Percentiles rank a stretch among this genome's conserved stretches.
These are phyloP conservation scores for Drosophila merina DNA, from an alignment of 2,888 invertebrate species.

Conservation along the genomic window DNA sequence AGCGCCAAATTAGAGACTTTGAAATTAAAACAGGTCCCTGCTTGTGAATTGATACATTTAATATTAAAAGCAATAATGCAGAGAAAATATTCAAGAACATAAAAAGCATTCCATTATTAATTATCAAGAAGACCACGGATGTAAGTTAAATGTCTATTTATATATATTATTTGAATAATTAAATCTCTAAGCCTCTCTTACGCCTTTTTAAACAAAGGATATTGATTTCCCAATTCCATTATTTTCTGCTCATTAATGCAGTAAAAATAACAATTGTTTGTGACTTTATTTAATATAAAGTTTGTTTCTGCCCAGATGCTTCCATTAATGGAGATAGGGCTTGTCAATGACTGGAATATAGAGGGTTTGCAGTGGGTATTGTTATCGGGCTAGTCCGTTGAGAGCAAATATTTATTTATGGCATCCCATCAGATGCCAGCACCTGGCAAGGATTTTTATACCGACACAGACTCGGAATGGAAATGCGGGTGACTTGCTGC, in stretches of 20 bases:
- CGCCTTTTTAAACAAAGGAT: not conserved
- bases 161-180: not conserved
- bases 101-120: not conserved
- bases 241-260: not conserved
- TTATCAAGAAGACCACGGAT: not conserved
- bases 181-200: not conserved
- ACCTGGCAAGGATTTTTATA: not conserved
- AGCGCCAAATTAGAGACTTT: slow-evolving; percentile 8
- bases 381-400: slow-evolving; percentile 9
- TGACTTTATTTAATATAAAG: slow-evolving; percentile 72
- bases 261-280: slow-evolving; percentile 8
- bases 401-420: slow-evolving; percentile 12
- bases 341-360: not conserved
- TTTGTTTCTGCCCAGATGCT: slow-evolving; percentile 50
- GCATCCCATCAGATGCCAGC: not conserved
- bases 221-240: not conserved
- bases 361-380: not conserved
- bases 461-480: not conserved
- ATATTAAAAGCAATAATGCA: not conserved
- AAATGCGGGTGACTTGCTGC: slow-evolving; percentile 32
- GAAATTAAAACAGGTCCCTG: slow-evolving; percentile 1
- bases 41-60: not conserved
- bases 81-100: not conserved
- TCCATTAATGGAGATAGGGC: not conserved
- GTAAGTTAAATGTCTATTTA: too few species aligned